Evolutionary conservation across 2,113 vertebrate species (phyloP), one percentile per base, ranked within the genome.

Genomic region (Pelobates fuscus): DNA sequence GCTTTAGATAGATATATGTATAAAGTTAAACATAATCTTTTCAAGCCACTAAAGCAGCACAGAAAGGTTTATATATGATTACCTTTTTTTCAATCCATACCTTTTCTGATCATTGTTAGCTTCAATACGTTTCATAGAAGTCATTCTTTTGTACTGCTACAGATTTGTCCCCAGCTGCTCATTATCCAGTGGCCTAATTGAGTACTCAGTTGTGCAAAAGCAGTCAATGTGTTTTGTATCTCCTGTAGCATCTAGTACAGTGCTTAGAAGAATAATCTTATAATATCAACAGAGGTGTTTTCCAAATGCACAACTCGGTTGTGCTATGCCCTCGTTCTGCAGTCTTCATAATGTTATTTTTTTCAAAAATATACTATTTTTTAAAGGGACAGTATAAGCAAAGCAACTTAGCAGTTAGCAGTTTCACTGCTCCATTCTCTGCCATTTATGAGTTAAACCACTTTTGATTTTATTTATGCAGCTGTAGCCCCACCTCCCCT

Each of bases 1-100:
- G 18, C 0, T 8, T 46, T 62, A 64, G 59, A 32, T 55, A 81
- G 26, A 27, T 23, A 8, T 76, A 26, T 60, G 24, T 70, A 26
- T 20, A 49, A 5, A 37, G 32, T 37, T 37, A 37, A 80, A 8
- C 41, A 69, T 72, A 70, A 21, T 32, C 12, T 64, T 71, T 30
- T 23, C 26, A 70, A 43, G 5, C 23, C 37, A 1, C 15, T 72
- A 55, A 70, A 74, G 23, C 29, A 46, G 41, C 10, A n/a, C 67
- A 26, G 32, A 25, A 60, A 60, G 54, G 52, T 70, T 46, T 61
- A 1, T 41, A 3, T 27, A 14, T 60, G 24, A 8, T 59, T 10
- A 10, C 10, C 32, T 71, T 26, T 44, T 26, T 44, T 27, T 46
- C 55, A 41, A 18, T 29, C 67, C 18, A 21, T 4, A 25, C 5